Evolutionary conservation across 2,113 vertebrate genomes (phyloP).

Genomic region (Cinclus cinclus): DNA sequence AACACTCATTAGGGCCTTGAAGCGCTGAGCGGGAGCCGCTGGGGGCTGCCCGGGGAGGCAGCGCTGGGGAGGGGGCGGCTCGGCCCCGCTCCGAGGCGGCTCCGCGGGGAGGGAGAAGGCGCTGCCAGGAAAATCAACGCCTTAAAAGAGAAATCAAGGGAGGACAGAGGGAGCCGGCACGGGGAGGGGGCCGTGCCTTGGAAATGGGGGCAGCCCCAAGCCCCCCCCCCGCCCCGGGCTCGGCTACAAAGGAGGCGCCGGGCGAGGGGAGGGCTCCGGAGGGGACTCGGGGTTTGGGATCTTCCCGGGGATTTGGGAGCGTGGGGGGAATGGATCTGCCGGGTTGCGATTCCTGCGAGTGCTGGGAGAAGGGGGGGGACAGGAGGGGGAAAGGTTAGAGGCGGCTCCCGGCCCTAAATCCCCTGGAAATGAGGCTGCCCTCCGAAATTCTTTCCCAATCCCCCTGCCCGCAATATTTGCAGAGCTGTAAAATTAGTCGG

Average conservation of each 20-base stretch:
- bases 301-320: not conserved
- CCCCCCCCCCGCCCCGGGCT: not conserved
- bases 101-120: not conserved
- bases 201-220: not conserved
- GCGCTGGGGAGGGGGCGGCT: not conserved
- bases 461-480: not conserved
- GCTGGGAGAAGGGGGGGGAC: not conserved
- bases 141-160: slow-evolving; percentile 55
- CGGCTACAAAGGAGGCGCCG: not conserved
- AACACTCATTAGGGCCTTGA: slow-evolving; percentile 92
- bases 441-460: slow-evolving; percentile 34
- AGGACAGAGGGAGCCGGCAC: slow-evolving; percentile 17
- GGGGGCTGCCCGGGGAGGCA: slow-evolving; percentile 52
- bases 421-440: slow-evolving; percentile 43
- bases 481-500: not conserved
- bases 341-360: not conserved
- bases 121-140: slow-evolving; percentile 9
- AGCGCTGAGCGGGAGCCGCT: slow-evolving; percentile 80
- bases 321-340: not conserved
- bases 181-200: not conserved
- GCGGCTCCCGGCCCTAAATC: slow-evolving; percentile 17
- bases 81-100: not conserved
- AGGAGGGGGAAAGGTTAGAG: not conserved
- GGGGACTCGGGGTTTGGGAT: not conserved
- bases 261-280: not conserved